Percentiles rank a stretch among this genome's conserved stretches.
phyloP scores from a whole-genome alignment of 2,888 invertebrate genomes.

The Eupsilia transversa region DNA sequence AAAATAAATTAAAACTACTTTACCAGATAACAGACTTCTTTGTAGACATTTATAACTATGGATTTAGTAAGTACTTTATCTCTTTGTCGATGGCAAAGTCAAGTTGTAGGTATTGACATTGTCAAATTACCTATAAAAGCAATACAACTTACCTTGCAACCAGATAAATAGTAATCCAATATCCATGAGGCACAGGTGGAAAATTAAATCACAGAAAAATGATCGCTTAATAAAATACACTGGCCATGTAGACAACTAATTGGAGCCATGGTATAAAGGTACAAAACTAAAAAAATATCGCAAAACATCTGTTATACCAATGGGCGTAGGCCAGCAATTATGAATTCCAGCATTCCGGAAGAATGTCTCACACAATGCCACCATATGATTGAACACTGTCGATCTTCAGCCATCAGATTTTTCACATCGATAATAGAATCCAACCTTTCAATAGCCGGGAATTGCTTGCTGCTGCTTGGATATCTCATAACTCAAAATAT shows the following conservation, averaged over 20 bases:
- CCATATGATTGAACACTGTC: slow-evolving; percentile 50
- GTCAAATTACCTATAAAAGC: slow-evolving; percentile 33
- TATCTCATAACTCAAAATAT: slow-evolving; percentile 69
- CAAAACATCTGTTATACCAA: slow-evolving; percentile 24
- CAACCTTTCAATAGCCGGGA: slow-evolving; percentile 70
- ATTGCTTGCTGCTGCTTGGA: slow-evolving; percentile 70
- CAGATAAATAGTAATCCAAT: background rate
- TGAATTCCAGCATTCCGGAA: slow-evolving; percentile 67
- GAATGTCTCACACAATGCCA: slow-evolving; percentile 46
- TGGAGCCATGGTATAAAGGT: slow-evolving; percentile 19
- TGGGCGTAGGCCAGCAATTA: slow-evolving; percentile 41
- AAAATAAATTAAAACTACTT: slow-evolving; percentile 12
- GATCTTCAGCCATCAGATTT: slow-evolving; percentile 46
- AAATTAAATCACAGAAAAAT: slow-evolving; percentile 35
- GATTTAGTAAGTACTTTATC: too few relatives aligned
- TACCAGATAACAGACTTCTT: slow-evolving; percentile 13
- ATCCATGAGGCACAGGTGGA: slow-evolving; percentile 14
- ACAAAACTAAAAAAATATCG: background rate
- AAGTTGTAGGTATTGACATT: background rate
- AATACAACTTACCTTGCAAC: background rate
- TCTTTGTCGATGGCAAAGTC: background rate
- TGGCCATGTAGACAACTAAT: slow-evolving; percentile 15
- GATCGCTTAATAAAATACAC: background rate
- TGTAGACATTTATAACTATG: too few relatives aligned
- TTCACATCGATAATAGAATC: slow-evolving; percentile 67